Percentiles rank a stretch among this genome's conserved stretches.
Conservation (phyloP, 2,888 invertebrate genomes). For the Linyphia triangularis region DNA sequence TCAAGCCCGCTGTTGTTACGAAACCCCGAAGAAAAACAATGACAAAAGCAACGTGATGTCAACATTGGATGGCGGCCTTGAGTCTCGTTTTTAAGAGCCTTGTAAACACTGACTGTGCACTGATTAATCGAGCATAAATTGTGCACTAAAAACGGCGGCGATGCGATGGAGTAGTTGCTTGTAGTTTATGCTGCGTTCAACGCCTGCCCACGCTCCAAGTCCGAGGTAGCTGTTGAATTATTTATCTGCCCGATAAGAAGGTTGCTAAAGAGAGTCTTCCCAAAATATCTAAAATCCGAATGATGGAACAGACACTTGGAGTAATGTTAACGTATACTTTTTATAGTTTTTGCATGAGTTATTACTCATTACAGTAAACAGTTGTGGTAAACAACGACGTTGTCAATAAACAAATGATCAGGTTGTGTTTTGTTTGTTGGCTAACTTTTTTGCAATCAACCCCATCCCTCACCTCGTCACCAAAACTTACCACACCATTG, state of each 20-base stretch:
- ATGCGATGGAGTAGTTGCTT: neutral
- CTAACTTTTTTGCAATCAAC: too few relatives aligned
- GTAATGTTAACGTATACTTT: too few relatives aligned
- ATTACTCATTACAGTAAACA: too few relatives aligned
- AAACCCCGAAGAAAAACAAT: neutral
- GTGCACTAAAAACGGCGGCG: neutral
- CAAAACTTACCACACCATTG: too few relatives aligned
- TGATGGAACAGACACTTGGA: too few relatives aligned
- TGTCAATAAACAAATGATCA: too few relatives aligned
- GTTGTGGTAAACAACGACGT: too few relatives aligned
- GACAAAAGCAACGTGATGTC: constrained; percentile 10
- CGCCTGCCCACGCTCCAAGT: constrained; percentile 22
- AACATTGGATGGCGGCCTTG: constrained; percentile 44
- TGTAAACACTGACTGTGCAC: constrained; percentile 47
- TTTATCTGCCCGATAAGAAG: constrained; percentile 16
- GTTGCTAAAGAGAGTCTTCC: neutral
- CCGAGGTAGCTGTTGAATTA: constrained; percentile 20
- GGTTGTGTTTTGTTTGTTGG: too few relatives aligned
- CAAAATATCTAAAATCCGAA: too few relatives aligned
- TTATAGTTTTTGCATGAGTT: too few relatives aligned
- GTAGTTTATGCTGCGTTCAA: constrained; percentile 5
- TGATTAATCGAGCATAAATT: constrained; percentile 38
- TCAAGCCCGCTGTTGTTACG: constrained; percentile 5
- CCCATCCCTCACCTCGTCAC: too few relatives aligned
- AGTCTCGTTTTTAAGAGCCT: constrained; percentile 20